Evolutionary conservation across 2,113 vertebrate species (phyloP), one percentile per base, ranked within the genome.

Genomic region (Etheostoma spectabile): DNA sequence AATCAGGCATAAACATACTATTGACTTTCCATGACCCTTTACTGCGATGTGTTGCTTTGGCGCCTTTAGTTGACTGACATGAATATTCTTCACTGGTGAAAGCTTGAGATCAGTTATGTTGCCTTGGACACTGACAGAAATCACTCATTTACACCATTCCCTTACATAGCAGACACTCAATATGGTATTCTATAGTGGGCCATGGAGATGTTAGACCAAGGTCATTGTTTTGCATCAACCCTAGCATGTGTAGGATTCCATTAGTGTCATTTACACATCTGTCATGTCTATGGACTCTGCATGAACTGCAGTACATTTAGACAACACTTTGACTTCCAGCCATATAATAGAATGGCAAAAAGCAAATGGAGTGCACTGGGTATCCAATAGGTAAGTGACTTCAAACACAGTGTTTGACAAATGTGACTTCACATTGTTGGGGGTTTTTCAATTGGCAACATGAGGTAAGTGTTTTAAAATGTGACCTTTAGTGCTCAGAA

Each of bases 11-110:
- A 67, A 49, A 70, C 79, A 79, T 53, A 59, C 76, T 68, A 24
- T 49, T 83, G 83, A 87, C 88, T 84, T 79, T 30, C 53, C 33
- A 51, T 92, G 90, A 88, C 82, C 80, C 85, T 82, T 69, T 49
- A 62, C 65, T 27, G 81, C 60, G 69, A 30, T 6, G 66, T 61
- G 75, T 51, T 70, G 66, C 78, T 64, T 79, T 77, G 49, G 51
- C 38, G 35, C 65, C 33, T 73, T 64, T 52, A 49, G 35, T 19
- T 83, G 83, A 86, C 79, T 89, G 84, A 84, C 82, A 83, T 83
- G n/a, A 86, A 63, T 84, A 81, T 42, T 53, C 67, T 87, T 55
- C 22, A 24, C 46, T 45, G 67, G 24, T 64, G 53, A 80, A 72
- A 53, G 64, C 61, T 61, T 35, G n/a, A 45, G 42, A 87, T 84